Evolutionary conservation across 2,113 vertebrate genomes (phyloP).

Genomic region (Hemicordylus capensis): DNA sequence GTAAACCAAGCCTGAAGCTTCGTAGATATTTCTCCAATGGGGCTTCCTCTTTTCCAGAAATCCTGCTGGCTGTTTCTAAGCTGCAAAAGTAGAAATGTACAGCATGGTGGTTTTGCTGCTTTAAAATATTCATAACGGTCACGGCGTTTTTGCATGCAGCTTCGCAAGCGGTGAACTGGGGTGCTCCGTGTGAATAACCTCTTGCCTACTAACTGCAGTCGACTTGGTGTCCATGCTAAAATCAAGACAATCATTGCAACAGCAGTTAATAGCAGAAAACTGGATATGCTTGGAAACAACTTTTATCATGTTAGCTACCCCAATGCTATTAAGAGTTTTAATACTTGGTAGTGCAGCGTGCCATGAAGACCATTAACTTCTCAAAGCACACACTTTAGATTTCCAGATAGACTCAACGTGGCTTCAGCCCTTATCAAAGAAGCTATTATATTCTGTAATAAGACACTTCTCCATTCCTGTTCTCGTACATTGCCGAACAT

Average conservation of each 20-base stretch:
- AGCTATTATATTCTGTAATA: neutral
- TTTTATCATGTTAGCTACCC: neutral
- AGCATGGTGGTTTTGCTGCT: neutral
- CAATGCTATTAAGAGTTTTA: neutral
- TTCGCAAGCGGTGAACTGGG: neutral
- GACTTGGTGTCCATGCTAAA: neutral
- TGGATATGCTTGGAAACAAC: neutral
- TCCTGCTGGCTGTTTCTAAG: neutral
- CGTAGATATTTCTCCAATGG: neutral
- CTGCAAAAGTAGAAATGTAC: neutral
- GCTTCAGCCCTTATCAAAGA: neutral
- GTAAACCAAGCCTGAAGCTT: neutral
- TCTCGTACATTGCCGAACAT: neutral
- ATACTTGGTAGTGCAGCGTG: neutral
- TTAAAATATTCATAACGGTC: neutral
- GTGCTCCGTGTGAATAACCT: neutral
- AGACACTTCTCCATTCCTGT: neutral
- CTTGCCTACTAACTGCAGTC: constrained; percentile 2
- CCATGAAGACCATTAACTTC: neutral
- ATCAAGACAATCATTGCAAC: constrained; percentile 14
- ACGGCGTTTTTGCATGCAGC: constrained; percentile 7
- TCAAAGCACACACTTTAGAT: neutral
- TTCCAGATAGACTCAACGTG: neutral
- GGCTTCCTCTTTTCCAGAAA: neutral
- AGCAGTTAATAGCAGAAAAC: constrained; percentile 23